Conservation (phyloP, 2,888 invertebrate species). For the Drosophila tripunctata region DNA sequence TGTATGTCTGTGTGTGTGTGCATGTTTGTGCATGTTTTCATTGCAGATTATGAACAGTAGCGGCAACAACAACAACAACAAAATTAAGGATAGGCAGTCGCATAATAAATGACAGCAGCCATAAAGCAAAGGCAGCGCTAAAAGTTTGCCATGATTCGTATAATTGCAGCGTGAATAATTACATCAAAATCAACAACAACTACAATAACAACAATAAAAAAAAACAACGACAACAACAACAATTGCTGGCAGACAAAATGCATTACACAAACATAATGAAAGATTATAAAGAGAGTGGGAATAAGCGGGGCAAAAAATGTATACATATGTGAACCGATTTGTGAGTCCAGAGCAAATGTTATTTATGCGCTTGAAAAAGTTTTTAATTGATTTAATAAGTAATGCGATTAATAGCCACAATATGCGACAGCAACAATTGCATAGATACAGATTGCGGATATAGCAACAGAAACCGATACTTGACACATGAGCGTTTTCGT, state of each 20-base stretch:
- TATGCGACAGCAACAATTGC: conserved; percentile 37
- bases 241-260: conserved; percentile 53
- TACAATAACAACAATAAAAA: conserved; percentile 8
- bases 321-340: neutral
- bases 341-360: conserved; percentile 59
- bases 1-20: conserved; percentile 4
- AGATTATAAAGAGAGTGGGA: conserved; percentile 55
- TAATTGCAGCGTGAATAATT: conserved; percentile 79
- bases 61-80: conserved; percentile 21
- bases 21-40: conserved; percentile 61
- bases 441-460: conserved; percentile 16
- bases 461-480: conserved; percentile 16
- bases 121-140: conserved; percentile 51
- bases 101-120: conserved; percentile 53
- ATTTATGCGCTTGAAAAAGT: conserved; percentile 77
- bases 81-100: conserved; percentile 35
- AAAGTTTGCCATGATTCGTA: conserved; percentile 71
- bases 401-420: conserved; percentile 73
- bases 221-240: conserved; percentile 14
- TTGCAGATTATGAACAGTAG: conserved; percentile 74
- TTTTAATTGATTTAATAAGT: conserved; percentile 78
- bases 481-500: neutral
- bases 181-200: conserved; percentile 68
- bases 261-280: conserved; percentile 63
- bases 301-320: neutral